A percentile compares a stretch with the other conserved stretches of the same genome.
These are phyloP conservation scores for Rhizomys pruinosus DNA, from an alignment of 2,113 vertebrate species.

Conservation along the genomic window DNA sequence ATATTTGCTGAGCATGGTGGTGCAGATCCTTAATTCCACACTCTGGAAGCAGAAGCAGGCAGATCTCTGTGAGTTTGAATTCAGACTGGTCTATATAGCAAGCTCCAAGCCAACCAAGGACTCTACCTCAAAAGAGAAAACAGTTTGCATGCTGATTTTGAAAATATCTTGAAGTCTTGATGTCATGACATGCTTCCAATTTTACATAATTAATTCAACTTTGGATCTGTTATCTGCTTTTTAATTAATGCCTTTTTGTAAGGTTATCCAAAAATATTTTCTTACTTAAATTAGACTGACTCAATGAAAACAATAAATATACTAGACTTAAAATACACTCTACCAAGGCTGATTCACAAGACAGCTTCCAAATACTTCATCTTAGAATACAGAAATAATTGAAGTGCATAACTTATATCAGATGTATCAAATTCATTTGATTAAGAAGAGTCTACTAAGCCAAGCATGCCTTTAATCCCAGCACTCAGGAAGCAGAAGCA, in stretches of 20 bases:
- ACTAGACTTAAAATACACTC: background rate
- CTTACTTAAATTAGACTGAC: slow-evolving; percentile 13
- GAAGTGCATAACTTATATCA: background rate
- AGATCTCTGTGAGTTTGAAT: too few relatives aligned
- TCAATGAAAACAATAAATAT: slow-evolving; percentile 25
- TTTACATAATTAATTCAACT: background rate
- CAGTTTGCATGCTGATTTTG: background rate
- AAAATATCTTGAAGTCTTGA: slow-evolving; percentile 4
- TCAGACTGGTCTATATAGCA: too few relatives aligned
- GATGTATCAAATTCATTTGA: background rate
- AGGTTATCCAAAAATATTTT: background rate
- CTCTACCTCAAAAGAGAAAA: background rate
- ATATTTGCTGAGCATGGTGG: too few relatives aligned
- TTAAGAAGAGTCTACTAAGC: background rate
- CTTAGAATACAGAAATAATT: slow-evolving; percentile 32
- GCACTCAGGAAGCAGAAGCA: too few relatives aligned
- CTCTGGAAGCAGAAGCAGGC: too few relatives aligned
- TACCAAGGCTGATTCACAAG: background rate
- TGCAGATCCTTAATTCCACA: too few relatives aligned
- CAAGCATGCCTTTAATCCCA: too few relatives aligned
- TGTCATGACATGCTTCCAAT: background rate
- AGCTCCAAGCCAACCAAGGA: too few relatives aligned
- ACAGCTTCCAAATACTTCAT: slow-evolving; percentile 32
- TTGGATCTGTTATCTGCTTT: background rate
- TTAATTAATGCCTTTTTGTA: background rate